Base-by-base conservation (phyloP, 2,797 vertebrate genomes). In the Lagodon rhomboides region DNA sequence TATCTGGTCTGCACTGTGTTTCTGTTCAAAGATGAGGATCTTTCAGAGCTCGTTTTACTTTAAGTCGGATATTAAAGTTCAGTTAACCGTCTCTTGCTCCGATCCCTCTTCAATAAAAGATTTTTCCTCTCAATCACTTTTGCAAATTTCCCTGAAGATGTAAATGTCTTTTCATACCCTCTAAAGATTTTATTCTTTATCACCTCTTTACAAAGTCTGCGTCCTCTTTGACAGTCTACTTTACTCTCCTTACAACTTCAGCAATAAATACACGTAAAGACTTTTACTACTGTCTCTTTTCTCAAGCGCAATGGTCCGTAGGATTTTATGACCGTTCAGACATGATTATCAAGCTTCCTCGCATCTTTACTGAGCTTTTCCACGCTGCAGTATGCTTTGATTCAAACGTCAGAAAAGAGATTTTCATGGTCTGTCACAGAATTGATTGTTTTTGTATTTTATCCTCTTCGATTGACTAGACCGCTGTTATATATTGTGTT, bases 291-390 rank as follows among this genome's bases (percentile, higher is more conserved):
- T 61, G 25, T 43, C 8, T 64, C 16, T 50, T 20, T 27, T 60
- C 8, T 27, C 38, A 49, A 15, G 55, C 30, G 49, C 25, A 62
- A 46, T 34, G 64, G 5, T 80, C 23, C 1, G n/a, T 23, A 49
- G 64, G 56, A 54, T 58, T 63, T 76, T 73, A 61, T 18, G 46
- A 23, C 44, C 68, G 17, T 23, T 59, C 10, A 44, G 44, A 51
- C 15, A 53, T 51, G 20, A 60, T 70, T 54, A 50, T 20, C 25
- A 49, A 46, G 41, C 61, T 77, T 75, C 17, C 22, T 66, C 55
- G n/a, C 2, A 51, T 65, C 43, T 65, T 67, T 27, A 23, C 38
- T 50, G 54, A 63, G 51, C 46, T 67, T 67, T 69, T 67, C 23
- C 20, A 12, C 12, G 18, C 20, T 59, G 30, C 23, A 61, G 5